Base-by-base conservation (phyloP, 2,113 vertebrate species). In the Triplophysa rosa region DNA sequence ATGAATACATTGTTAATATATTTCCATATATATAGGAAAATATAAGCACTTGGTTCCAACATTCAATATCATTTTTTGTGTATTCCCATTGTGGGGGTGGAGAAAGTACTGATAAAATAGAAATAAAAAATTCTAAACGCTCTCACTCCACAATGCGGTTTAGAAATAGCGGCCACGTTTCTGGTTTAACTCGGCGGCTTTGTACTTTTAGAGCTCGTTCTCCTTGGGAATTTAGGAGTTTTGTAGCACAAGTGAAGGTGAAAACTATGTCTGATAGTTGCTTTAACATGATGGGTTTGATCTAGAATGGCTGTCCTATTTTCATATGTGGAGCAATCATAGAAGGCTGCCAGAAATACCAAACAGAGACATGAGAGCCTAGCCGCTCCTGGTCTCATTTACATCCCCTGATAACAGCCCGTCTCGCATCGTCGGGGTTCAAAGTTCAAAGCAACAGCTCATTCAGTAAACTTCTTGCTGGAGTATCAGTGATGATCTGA, bases 381-480 rank as follows among this genome's bases (percentile, higher is more conserved):
- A 45, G 58, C 42, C 21, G 23, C n/a, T 12, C 56, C 10, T 19
- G 29, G 37, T 62, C 71, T 47, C 37, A 74, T 64, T 42, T 72
- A 19, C 62, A 63, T 67, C 24, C 26, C 29, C 24, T 52, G 52
- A 74, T 71, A 73, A 67, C 29, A 21, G 13, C 23, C 9, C 21
- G 42, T 54, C 47, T 78, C 16, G 12, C 56, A 67, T 70, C 8
- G 19, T 58, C 23, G 49, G 11, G 66, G 82, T 66, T 59, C 81
- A 84, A 86, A 70, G 86, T 81, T 72, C 77, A 47, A 5, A 33
- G 0, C 8, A 17, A 37, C 56, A 1, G 8, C 37, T 78, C n/a
- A 58, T 78, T 75, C 82, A 80, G 81, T 84, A 81, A 82, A 58
- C 42, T 17, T 49, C 23, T 77, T 21, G n/a, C 47, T 65, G 33